A percentile compares a stretch with the other conserved stretches of the same genome.
Conservation (phyloP, 2,888 invertebrate species). For the Tenthredo amoena region DNA sequence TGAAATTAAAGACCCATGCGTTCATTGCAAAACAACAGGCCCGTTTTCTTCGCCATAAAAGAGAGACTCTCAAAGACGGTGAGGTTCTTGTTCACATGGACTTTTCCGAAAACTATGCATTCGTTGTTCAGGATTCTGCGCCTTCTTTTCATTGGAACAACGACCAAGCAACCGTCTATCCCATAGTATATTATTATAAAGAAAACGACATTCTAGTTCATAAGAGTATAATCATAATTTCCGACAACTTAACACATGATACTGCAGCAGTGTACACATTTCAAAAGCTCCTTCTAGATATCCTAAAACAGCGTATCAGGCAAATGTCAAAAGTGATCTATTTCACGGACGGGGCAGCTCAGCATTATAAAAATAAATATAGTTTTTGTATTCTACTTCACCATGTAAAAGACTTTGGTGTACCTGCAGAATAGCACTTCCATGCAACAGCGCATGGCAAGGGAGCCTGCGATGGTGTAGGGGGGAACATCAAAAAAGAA, state of each 20-base stretch:
- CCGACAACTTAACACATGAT: constrained; percentile 57
- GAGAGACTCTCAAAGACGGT: constrained; percentile 35
- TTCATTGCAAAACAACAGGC: constrained; percentile 54
- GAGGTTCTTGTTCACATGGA: constrained; percentile 55
- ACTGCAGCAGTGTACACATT: constrained; percentile 56
- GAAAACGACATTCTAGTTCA: constrained; percentile 51
- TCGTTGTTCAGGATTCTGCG: constrained; percentile 57
- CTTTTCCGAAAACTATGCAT: constrained; percentile 57
- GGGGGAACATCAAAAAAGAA: constrained; percentile 56
- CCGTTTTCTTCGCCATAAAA: not conserved
- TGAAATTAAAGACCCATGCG: constrained; percentile 53
- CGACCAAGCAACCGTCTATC: constrained; percentile 56
- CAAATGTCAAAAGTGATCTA: constrained; percentile 50
- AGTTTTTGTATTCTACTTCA: constrained; percentile 54
- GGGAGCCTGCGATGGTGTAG: constrained; percentile 63
- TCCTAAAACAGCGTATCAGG: constrained; percentile 32
- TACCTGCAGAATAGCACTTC: constrained; percentile 64
- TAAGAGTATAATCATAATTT: constrained; percentile 52
- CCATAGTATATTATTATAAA: constrained; percentile 58
- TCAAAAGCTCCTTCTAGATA: constrained; percentile 42
- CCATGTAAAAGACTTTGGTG: constrained; percentile 56
- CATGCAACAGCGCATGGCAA: constrained; percentile 65
- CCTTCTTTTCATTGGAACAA: constrained; percentile 60
- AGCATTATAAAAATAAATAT: constrained; percentile 56
- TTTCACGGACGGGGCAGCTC: constrained; percentile 54